Base-by-base conservation (phyloP, 1,140 invertebrate species). In the Diorhabda carinulata region DNA sequence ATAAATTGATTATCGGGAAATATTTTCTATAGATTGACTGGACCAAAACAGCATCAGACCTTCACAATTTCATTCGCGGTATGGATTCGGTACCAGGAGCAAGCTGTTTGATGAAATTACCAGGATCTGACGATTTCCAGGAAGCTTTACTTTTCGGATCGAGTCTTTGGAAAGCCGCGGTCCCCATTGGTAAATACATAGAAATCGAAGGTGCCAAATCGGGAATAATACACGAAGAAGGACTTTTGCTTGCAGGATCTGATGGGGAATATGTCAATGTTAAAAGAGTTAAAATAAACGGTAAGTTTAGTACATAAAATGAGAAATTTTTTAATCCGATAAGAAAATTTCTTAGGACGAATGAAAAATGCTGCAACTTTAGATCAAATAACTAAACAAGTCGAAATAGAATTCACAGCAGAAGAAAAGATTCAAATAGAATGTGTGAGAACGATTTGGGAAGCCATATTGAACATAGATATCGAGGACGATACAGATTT, bases 31-130 rank as follows among this genome's bases (percentile, higher is more conserved):
- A 92, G 87, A 87, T 97, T 60, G 87, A 95, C 69, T 93, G 90
- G 87, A 83, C 85, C 0, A 88, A 92, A 82, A 80, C 83, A 42
- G 87, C 90, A 9, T 57, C 86, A 64, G 79, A 87, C 70, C 83
- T 98, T 5, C 96, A 98, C 81, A 93, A 99, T 82, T 98, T 98
- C 76, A 95, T 99, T 68, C 84, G 97, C 56, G 97, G 94, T 2
- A 84, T 97, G 76, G 96, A 98, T 78, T 96, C 95, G 60, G 91
- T 92, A 1, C 96, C 96, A 0, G 96, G 96, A 2, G 96, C 97
- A 0, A 92, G 92, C 84, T 90, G 91, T 1, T 79, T 83, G 0
- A 82, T 98, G 2, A 82, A 86, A 71, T 71, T 83, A 56, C 81
- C 84, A 52, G 81, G 75, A 8, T 81, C 74, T 70, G 78, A 82